These are phyloP conservation scores for Euplagia quadripunctaria DNA, from an alignment of 2,888 invertebrate genomes.

Conservation along the genomic window DNA sequence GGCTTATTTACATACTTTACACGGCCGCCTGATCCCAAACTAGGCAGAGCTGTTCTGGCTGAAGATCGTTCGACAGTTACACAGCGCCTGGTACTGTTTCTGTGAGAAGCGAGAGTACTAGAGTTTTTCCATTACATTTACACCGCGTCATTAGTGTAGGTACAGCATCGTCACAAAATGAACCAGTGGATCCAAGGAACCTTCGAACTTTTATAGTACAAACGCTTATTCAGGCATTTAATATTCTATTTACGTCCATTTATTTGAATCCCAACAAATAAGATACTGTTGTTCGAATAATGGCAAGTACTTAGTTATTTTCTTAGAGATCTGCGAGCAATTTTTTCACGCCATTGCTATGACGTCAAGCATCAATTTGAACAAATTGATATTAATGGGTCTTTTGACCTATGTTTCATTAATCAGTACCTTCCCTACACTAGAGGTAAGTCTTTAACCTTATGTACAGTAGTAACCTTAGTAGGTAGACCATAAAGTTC, in stretches of 20 bases:
- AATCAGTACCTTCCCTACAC: not conserved
- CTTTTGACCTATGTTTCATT: not conserved
- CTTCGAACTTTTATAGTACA: not conserved
- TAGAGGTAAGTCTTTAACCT: not conserved
- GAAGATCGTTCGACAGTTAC: not conserved
- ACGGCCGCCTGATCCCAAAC: no score
- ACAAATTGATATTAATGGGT: conserved; percentile 10
- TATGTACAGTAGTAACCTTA: not conserved
- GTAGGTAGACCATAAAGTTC: not conserved
- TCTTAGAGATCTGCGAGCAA: not conserved
- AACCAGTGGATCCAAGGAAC: not conserved
- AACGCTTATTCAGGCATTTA: not conserved
- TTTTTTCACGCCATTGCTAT: conserved; percentile 2
- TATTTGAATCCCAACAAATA: not conserved
- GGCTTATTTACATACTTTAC: no score
- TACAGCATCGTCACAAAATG: no score
- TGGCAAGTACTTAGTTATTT: not conserved
- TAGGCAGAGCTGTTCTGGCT: no score
- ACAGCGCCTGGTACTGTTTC: not conserved
- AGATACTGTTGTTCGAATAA: not conserved
- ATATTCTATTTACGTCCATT: not conserved
- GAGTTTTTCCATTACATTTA: not conserved
- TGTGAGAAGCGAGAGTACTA: not conserved
- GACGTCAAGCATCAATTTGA: conserved; percentile 12
- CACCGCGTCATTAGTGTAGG: not conserved